These are phyloP conservation scores for Melanaphis sacchari DNA, from an alignment of 1,140 invertebrate species.

Conservation along the genomic window DNA sequence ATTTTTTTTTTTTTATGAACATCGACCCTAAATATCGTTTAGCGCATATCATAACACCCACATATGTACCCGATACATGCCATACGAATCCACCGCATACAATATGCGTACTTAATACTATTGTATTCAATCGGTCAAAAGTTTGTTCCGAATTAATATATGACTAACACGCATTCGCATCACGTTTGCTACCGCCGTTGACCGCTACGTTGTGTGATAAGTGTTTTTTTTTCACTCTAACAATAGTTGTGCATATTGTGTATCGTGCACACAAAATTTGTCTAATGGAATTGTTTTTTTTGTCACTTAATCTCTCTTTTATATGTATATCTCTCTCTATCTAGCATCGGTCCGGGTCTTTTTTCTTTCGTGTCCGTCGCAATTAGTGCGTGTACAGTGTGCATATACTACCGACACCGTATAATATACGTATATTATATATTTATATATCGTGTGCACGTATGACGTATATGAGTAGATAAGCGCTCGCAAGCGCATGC, in stretches of 20 bases:
- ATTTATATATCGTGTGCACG: not conserved
- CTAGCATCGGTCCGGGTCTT: not conserved
- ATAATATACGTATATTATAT: not conserved
- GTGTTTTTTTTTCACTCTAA: not conserved
- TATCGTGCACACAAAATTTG: not conserved
- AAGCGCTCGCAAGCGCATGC: too few species aligned
- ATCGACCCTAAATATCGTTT: not conserved
- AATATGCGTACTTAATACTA: not conserved
- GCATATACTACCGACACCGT: not conserved
- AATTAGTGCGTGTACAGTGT: not conserved
- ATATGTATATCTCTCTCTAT: too few species aligned
- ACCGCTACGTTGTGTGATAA: not conserved
- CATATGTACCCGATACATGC: not conserved
- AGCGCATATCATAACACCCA: not conserved
- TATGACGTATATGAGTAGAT: not conserved
- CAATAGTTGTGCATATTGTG: not conserved
- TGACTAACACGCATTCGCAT: slow-evolving; percentile 1
- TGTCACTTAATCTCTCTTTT: not conserved
- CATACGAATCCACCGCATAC: not conserved
- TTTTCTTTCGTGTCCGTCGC: not conserved
- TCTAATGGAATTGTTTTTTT: slow-evolving; percentile 26
- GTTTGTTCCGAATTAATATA: not conserved
- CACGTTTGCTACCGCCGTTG: not conserved
- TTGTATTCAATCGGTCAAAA: not conserved
- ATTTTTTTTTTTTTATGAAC: too few species aligned